Base-by-base conservation (phyloP, 2,113 vertebrate genomes). In the Trogon melanurus region DNA sequence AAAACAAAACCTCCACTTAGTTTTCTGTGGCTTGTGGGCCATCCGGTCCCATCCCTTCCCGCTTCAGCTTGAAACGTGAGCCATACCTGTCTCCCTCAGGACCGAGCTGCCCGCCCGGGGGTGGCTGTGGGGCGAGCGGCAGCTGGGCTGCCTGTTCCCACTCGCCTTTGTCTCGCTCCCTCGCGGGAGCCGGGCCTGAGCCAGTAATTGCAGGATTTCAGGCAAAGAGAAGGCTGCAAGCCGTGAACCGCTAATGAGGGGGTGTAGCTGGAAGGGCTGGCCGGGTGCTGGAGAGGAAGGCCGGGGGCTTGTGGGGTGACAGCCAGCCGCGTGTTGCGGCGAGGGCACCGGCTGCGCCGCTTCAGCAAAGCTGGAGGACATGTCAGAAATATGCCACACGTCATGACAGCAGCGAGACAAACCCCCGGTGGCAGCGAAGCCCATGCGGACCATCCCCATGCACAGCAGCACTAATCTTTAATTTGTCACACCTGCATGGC, bases 161-260 rank as follows among this genome's bases (percentile, higher is more conserved):
- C 92, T 90, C 41, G 88, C 85, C 41, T 85, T 96, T 95, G 95
- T 97, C 50, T 38, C 36, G 1, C 29, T 13, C 5, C 94, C 57
- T 36, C 6, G 60, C 41, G 4, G 88, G 61, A 79, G 36, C 85
- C 92, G 13, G 91, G 75, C 66, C 91, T 11, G 94, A 97, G 96
- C 94, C 97, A 95, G 92, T 92, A 97, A 97, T 97, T 92, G 97
- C 96, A 84, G 95, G 88, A 96, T 96, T 86, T 34, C 93, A 84
- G 45, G 94, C 73, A 61, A 79, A 90, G 91, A 82, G 41, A 58
- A 56, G 84, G 47, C 93, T 78, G 95, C 92, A 0, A 95, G 93
- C 57, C 56, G n/a, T 22, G 93, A 96, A 89, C 94, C 27, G 67
- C 97, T 97, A 95, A 97, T 93, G 97, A 97, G 97, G 16, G 91